These are phyloP conservation scores for Mesocricetus auratus DNA, from an alignment of 2,113 vertebrate species.

Conservation along the genomic window DNA sequence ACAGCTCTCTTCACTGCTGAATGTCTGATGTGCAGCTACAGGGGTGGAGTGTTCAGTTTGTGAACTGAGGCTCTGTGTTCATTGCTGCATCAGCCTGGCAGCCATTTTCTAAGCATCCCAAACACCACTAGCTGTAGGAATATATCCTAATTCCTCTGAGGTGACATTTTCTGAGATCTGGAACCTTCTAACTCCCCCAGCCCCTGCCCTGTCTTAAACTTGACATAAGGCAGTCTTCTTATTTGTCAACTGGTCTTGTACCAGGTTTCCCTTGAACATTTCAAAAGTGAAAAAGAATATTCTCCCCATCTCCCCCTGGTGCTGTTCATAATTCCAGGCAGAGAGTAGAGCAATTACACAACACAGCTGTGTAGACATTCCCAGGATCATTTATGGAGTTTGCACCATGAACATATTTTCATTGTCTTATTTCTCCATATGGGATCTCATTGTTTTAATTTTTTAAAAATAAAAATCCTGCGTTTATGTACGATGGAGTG, in stretches of 20 bases:
- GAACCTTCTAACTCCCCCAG: background rate
- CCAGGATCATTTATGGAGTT: conserved; percentile 63
- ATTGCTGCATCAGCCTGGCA: background rate
- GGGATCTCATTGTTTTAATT: conserved; percentile 71
- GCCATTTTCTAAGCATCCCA: background rate
- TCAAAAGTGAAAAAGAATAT: conserved; percentile 19
- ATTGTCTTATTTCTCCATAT: conserved; percentile 76
- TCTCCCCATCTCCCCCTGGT: conserved; percentile 21
- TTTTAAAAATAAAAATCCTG: background rate
- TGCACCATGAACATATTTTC: conserved; percentile 57
- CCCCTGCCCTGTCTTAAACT: background rate
- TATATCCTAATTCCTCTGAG: background rate
- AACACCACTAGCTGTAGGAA: background rate
- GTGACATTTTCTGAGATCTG: background rate
- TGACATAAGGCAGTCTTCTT: conserved; percentile 13
- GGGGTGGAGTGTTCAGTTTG: background rate
- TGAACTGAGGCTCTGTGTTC: background rate
- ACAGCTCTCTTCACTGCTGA: background rate
- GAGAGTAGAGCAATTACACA: conserved; percentile 67
- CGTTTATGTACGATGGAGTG: conserved; percentile 54
- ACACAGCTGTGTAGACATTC: conserved; percentile 76
- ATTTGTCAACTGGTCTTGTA: background rate
- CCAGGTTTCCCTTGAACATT: conserved; percentile 33
- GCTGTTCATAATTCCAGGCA: conserved; percentile 71
- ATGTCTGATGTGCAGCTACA: background rate